Evolutionary conservation across 2,797 vertebrate genomes (phyloP), one percentile per base, ranked within the genome.

Genomic region (Graptemys geographica): DNA sequence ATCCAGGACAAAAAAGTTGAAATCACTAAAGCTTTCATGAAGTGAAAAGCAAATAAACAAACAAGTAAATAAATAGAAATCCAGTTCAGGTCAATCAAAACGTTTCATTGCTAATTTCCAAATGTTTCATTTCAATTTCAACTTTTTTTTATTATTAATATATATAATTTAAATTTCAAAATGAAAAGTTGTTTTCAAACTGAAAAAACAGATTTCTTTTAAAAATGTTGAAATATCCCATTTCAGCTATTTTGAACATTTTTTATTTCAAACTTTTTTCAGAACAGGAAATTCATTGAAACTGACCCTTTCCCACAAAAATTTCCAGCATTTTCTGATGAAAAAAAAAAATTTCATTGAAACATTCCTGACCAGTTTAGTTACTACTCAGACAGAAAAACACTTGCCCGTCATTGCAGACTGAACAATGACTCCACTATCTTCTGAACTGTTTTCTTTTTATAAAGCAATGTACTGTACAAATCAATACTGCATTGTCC

Each of bases 221-320:
- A 15, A 88, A 89, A 94, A 82, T 1, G 0, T 79, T 65, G 33
- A 81, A 96, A 72, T 8, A 80, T 5, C 5, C 82, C 89, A 1
- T 49, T 90, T 83, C 11, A 80, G 78, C 84, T 49, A 78, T 79
- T 95, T 92, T 88, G 1, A 1, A 78, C 89, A 53, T 55, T 5
- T 88, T 92, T 96, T 93, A 37, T 79, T 92, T 89, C 4, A 85
- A 79, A 80, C 57, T 80, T 94, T 33, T 10, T 2, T 2, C 9
- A 57, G 90, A 86, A 79, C 4, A 89, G 31, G 7, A 96, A 91
- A 94, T 84, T n/a, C 88, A 23, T 59, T 31, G 84, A 95, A 89
- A 96, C 82, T 16, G 90, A 11, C 83, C 31, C 83, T 95, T 78
- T 87, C 81, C 25, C 78, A 41, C 37, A 88, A 80, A 74, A 33